Percentiles rank a stretch among this genome's conserved stretches.
phyloP scores from a whole-genome alignment of 1,140 invertebrate species.

The Diorhabda sublineata region DNA sequence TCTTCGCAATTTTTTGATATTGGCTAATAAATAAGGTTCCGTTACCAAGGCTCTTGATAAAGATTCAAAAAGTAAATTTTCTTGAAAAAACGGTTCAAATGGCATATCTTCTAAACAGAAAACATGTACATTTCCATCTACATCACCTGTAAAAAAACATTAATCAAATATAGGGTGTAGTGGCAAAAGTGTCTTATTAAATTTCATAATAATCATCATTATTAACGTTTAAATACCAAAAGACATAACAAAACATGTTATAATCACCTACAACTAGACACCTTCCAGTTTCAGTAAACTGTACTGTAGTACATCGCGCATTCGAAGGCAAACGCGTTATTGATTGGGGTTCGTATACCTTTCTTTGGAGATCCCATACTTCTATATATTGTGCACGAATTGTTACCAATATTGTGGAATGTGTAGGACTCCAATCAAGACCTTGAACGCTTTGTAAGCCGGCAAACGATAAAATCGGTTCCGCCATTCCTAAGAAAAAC shows the following conservation, averaged over 20 bases:
- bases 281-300: conserved; percentile 61
- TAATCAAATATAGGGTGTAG: neutral
- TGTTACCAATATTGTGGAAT: conserved; percentile 76
- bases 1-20: conserved; percentile 51
- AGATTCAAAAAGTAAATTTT: conserved; percentile 42
- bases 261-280: conserved; percentile 55
- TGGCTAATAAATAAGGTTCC: conserved; percentile 51
- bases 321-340: conserved; percentile 50
- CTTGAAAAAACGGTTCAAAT: conserved; percentile 61
- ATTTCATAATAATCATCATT: neutral
- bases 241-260: neutral
- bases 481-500: conserved; percentile 47
- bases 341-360: conserved; percentile 60
- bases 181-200: neutral
- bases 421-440: conserved; percentile 74
- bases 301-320: conserved; percentile 48
- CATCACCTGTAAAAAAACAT: conserved; percentile 50
- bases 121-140: conserved; percentile 58
- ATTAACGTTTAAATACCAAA: neutral
- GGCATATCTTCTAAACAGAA: conserved; percentile 66
- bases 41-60: conserved; percentile 60
- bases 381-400: conserved; percentile 66
- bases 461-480: conserved; percentile 61
- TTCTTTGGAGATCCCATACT: conserved; percentile 69
- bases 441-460: conserved; percentile 58